Evolutionary conservation across 2,888 invertebrate species (phyloP).

Genomic region (Rhingia rostrata): DNA sequence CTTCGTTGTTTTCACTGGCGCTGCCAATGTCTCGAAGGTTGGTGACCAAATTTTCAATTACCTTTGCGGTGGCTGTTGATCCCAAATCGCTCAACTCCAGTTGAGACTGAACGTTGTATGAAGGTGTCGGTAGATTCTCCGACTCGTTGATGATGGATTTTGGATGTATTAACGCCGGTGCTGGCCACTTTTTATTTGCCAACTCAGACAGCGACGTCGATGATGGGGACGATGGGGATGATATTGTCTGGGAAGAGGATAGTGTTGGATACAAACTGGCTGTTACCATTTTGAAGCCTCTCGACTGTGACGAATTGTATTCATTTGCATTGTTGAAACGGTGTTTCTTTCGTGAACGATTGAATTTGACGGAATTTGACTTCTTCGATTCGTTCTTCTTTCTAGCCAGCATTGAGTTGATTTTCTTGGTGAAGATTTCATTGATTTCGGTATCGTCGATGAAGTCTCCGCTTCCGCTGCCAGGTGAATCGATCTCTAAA

Average conservation of each 20-base stretch:
- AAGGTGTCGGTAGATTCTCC: slow-evolving; percentile 21
- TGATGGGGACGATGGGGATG: slow-evolving; percentile 1
- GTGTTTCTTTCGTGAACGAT: slow-evolving; percentile 28
- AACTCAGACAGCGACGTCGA: background rate
- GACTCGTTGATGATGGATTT: slow-evolving; percentile 2
- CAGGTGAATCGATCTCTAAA: slow-evolving; percentile 61
- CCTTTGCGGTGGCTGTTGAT: slow-evolving; percentile 30
- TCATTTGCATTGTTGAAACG: slow-evolving; percentile 31
- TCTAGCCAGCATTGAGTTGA: slow-evolving; percentile 20
- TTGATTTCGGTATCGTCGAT: slow-evolving; percentile 69
- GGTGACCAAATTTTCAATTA: slow-evolving; percentile 11
- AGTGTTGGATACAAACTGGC: background rate
- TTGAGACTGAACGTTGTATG: slow-evolving; percentile 46
- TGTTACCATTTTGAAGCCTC: no score
- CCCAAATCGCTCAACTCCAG: slow-evolving; percentile 24
- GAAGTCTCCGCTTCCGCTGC: slow-evolving; percentile 76
- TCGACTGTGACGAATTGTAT: slow-evolving; percentile 19
- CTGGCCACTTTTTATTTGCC: slow-evolving; percentile 15
- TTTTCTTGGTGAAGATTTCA: slow-evolving; percentile 39
- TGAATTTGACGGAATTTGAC: slow-evolving; percentile 21
- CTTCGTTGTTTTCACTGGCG: slow-evolving; percentile 66
- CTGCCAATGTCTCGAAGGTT: slow-evolving; percentile 28
- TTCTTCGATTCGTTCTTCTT: slow-evolving; percentile 18
- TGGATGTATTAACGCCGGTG: slow-evolving; percentile 17
- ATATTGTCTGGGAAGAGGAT: slow-evolving; percentile 7